Evolutionary conservation across 92 coral and sea anemone genomes (phyloP).

Genomic region (Bergia sp.): DNA sequence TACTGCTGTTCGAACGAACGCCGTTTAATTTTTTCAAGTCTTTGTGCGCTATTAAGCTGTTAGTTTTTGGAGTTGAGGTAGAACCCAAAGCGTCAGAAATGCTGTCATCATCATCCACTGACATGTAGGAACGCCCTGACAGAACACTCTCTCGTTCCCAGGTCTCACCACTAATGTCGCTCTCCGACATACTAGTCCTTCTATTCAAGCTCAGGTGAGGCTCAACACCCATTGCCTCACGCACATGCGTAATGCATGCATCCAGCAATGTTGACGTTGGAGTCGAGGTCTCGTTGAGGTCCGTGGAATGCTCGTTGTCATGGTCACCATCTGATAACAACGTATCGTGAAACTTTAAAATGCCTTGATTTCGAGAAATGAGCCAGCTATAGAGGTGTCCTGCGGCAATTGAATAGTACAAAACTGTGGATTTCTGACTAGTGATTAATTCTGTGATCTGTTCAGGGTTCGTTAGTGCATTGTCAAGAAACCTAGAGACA

Average conservation of each 20-base stretch:
- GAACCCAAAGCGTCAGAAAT: conserved; percentile 68
- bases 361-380: conserved; percentile 79
- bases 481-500: conserved; percentile 52
- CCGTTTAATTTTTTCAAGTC: conserved; percentile 91
- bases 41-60: conserved; percentile 58
- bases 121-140: conserved; percentile 71
- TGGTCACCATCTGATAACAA: conserved; percentile 85
- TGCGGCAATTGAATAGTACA: conserved; percentile 92
- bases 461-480: conserved; percentile 67
- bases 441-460: conserved; percentile 86
- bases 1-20: conserved; percentile 69
- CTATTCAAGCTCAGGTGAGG: conserved; percentile 86
- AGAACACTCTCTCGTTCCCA: conserved; percentile 77
- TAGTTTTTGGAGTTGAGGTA: conserved; percentile 72
- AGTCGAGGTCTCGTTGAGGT: conserved; percentile 77
- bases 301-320: conserved; percentile 63
- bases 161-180: conserved; percentile 76
- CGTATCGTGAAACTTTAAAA: conserved; percentile 90
- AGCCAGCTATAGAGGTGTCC: conserved; percentile 98
- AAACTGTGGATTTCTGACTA: conserved; percentile 72
- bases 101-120: conserved; percentile 91
- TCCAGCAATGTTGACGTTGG: conserved; percentile 81
- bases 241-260: conserved; percentile 88
- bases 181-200: conserved; percentile 76
- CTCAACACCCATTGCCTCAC: conserved; percentile 97